Evolutionary conservation across 2,113 vertebrate genomes (phyloP).

Genomic region (Verasper variegatus): DNA sequence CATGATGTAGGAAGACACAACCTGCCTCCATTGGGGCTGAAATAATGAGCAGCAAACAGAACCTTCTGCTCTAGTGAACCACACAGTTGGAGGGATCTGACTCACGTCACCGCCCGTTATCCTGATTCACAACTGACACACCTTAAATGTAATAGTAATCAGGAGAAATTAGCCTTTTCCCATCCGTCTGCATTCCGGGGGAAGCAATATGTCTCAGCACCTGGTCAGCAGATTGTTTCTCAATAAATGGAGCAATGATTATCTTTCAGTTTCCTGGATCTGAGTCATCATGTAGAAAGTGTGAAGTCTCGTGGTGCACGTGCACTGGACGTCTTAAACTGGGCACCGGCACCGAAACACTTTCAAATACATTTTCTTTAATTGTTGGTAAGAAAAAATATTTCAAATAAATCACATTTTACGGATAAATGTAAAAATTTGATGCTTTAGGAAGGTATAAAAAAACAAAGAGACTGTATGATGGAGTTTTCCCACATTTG

Average conservation of each 20-base stretch:
- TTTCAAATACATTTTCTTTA: background rate
- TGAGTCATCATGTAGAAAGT: background rate
- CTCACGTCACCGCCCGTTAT: slow-evolving; percentile 16
- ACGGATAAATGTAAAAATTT: no score
- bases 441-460: background rate
- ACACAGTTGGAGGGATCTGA: slow-evolving; percentile 8
- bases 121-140: slow-evolving; percentile 17
- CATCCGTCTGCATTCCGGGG: background rate
- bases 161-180: slow-evolving; percentile 26
- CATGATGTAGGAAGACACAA: background rate
- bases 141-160: slow-evolving; percentile 16
- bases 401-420: no score
- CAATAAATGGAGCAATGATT: background rate
- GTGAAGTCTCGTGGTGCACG: background rate
- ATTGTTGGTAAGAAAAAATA: no score
- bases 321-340: background rate
- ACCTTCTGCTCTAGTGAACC: slow-evolving; percentile 17
- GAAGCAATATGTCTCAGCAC: slow-evolving; percentile 26
- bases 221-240: slow-evolving; percentile 30
- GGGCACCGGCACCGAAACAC: background rate
- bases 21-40: background rate
- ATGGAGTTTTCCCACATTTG: background rate
- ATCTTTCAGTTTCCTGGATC: slow-evolving; percentile 4
- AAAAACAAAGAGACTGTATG: background rate
- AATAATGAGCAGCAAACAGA: slow-evolving; percentile 27